phyloP scores from a whole-genome alignment of 2,113 vertebrate species.

The Passerina amoena region DNA sequence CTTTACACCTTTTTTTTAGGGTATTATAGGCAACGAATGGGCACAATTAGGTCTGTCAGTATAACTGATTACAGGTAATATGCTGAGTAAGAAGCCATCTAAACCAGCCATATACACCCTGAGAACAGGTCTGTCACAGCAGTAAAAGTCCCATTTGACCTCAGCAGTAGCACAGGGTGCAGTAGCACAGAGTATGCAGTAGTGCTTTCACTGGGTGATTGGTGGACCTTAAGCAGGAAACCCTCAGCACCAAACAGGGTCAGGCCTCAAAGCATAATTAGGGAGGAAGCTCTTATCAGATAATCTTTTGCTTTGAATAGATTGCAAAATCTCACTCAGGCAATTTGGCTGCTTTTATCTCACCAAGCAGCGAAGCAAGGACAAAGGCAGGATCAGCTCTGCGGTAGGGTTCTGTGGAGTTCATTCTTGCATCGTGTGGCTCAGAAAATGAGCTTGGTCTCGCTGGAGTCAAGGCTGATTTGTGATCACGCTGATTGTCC shows the following conservation, averaged over 20 bases:
- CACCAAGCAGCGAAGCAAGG: constrained; percentile 2
- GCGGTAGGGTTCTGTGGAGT: neutral
- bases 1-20: neutral
- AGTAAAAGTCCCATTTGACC: neutral
- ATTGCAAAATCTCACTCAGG: constrained; percentile 6
- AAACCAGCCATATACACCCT: neutral
- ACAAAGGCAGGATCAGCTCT: constrained; percentile 51
- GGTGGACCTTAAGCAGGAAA: neutral
- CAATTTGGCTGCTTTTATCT: constrained; percentile 10
- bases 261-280: constrained; percentile 2
- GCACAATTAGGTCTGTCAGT: neutral
- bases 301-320: constrained; percentile 21
- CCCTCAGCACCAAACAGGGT: neutral
- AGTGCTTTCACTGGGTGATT: neutral
- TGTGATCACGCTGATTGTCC: neutral
- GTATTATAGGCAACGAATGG: neutral
- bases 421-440: neutral
- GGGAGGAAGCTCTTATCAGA: constrained; percentile 40
- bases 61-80: neutral
- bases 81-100: neutral
- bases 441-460: constrained; percentile 18
- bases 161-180: neutral
- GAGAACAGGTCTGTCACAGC: neutral
- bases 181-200: neutral
- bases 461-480: neutral